These are phyloP conservation scores for Coenonympha arcania DNA, from an alignment of 2,888 invertebrate species.

Conservation along the genomic window DNA sequence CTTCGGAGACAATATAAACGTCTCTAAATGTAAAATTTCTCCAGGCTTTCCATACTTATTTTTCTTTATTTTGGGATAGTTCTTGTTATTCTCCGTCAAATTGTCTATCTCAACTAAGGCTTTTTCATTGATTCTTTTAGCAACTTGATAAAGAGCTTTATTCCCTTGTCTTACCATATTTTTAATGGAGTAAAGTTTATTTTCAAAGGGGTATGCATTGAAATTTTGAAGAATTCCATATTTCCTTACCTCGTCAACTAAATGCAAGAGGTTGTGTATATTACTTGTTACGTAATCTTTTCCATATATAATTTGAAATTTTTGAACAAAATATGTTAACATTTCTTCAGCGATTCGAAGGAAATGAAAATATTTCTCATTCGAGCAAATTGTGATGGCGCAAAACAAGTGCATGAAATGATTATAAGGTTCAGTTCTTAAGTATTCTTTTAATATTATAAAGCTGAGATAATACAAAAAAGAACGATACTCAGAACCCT, in stretches of 20 bases:
- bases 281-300: not conserved
- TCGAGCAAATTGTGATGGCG: not conserved
- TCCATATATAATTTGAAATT: not conserved
- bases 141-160: not conserved
- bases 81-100: not conserved
- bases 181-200: not conserved
- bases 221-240: not conserved
- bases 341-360: not conserved
- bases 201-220: not conserved
- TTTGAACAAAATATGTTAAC: not conserved
- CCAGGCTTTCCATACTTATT: not conserved
- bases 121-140: not conserved
- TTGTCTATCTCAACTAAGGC: not conserved
- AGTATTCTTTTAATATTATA: not conserved
- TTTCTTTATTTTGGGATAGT: not conserved
- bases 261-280: not conserved
- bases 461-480: not conserved
- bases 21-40: not conserved
- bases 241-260: not conserved
- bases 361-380: not conserved
- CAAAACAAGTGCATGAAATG: not conserved
- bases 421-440: not conserved
- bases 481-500: not conserved
- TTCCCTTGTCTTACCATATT: not conserved
- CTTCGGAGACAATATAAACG: not conserved